Evolutionary conservation across 2,113 vertebrate species (phyloP), one percentile per base, ranked within the genome.

Genomic region (Cettia cetti): DNA sequence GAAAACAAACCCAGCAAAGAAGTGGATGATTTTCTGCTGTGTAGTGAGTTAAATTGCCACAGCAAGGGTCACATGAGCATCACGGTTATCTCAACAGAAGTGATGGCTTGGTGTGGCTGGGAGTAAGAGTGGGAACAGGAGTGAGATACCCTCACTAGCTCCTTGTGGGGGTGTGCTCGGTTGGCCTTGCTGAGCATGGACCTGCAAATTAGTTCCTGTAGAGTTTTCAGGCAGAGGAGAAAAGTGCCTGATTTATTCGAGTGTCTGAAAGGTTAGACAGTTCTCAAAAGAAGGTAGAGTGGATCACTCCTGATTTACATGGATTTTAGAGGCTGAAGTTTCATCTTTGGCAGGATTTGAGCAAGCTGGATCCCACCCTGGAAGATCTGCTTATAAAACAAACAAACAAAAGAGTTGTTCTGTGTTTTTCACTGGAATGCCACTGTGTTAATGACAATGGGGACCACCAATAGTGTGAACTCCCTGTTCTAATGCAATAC

Each of bases 401-500:
- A 96, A 96, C 70, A 96, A 93, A 94, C 90, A 94, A 92, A 96
- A 84, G 90, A 47, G 57, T 79, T 86, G 88, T 90, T 96, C 95
- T 96, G 76, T 81, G 26, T 95, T 91, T 96, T 94, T 90, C 81
- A 50, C 57, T 96, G 95, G 93, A 96, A 96, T 94, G 23, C 88
- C 86, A 81, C 93, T 96, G 91, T 91, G 86, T 93, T 96, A 94
- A 91, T 61, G 96, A 91, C 95, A 94, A 93, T 82, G 86, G 85
- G 72, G 95, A 94, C 90, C 86, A 94, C 87, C 91, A 96, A 83
- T 94, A 96, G 70, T 70, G 95, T 90, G 92, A 95, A 94, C 89
- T 91, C 92, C 88, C 92, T 92, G 92, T 96, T 93, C 95, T 96
- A 97, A 96, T 96, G 95, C 94, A 97, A 97, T 92, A 95, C 93